These are phyloP conservation scores for Bibio marci DNA, from an alignment of 2,888 invertebrate species.

Conservation along the genomic window DNA sequence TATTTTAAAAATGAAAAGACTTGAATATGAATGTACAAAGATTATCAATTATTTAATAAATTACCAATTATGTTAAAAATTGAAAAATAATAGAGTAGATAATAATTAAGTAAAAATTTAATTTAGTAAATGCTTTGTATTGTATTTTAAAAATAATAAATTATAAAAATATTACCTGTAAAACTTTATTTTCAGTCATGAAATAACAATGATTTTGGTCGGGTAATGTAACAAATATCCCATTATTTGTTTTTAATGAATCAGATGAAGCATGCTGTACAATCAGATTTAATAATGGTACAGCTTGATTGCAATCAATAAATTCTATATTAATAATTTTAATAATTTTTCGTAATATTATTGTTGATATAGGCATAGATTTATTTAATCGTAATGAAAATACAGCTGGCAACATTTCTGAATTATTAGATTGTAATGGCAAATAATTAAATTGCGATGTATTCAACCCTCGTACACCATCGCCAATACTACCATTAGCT, in stretches of 20 bases:
- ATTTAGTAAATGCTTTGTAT: too few species aligned
- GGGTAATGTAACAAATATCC: slow-evolving; percentile 75
- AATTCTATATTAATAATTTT: slow-evolving; percentile 40
- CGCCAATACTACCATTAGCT: slow-evolving; percentile 24
- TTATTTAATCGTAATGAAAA: slow-evolving; percentile 67
- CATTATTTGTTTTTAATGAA: slow-evolving; percentile 55
- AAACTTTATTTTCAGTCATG: slow-evolving; percentile 61
- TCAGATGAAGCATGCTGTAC: slow-evolving; percentile 62
- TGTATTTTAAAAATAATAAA: too few species aligned
- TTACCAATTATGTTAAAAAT: too few species aligned
- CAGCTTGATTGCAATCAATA: slow-evolving; percentile 30
- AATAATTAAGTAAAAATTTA: too few species aligned
- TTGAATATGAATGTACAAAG: too few species aligned
- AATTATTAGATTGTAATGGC: slow-evolving; percentile 64
- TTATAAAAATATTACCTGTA: slow-evolving; percentile 46
- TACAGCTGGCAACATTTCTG: slow-evolving; percentile 76
- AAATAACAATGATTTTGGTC: slow-evolving; percentile 92
- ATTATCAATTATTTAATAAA: too few species aligned
- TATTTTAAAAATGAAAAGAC: too few species aligned
- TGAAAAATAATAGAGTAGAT: too few species aligned
- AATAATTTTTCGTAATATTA: slow-evolving; percentile 49
- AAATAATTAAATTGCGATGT: slow-evolving; percentile 50
- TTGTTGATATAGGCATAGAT: slow-evolving; percentile 70
- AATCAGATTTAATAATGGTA: slow-evolving; percentile 57
- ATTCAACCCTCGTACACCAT: too few species aligned